Evolutionary conservation across 2,113 vertebrate species (phyloP), one percentile per base, ranked within the genome.

Genomic region (Microtus montanus): DNA sequence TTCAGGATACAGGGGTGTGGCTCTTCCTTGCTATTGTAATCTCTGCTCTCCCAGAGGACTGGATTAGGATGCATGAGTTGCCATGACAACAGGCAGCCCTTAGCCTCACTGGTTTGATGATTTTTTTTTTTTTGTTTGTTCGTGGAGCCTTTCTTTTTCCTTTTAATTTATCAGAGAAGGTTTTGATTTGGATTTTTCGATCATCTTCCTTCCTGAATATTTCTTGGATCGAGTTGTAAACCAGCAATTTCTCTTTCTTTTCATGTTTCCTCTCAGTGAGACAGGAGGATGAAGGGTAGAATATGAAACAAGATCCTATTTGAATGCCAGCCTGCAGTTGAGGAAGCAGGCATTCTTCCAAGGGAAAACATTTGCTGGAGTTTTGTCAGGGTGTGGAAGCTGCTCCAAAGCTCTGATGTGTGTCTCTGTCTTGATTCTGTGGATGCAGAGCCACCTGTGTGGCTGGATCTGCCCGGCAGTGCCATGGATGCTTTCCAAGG

Each of bases 51-150:
- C 30, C 90, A 83, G 96, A 28, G 93, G 91, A 97, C 96, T 95
- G 98, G 98, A 98, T 99, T 98, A 98, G 96, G 26, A 6, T 87
- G 92, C 96, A 94, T 14, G 0, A 0, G 96, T 98, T 96, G 5
- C 98, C 98, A 98, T 98, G 97, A 97, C 26, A 88, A 98, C 52
- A 30, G 68, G 90, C 96, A 75, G 87, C 87, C 75, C 87, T 77
- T 86, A 80, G 95, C 91, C 78, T 95, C 52, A 14, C 38, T 86
- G 79, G 63, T 85, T 49, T 68, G 87, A 24, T 89, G 66, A 38
- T 61, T 71, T 68, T 84, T 68, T 84, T 61, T 74, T 86, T 61
- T 66, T 85, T 84, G 54, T 66, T 86, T 84, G 54, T 75, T 74
- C 78, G 68, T 75, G 68, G 73, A 17, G 58, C 30, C 91, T 91